Evolutionary conservation across 2,113 vertebrate genomes (phyloP).

Genomic region (Galemys pyrenaicus): DNA sequence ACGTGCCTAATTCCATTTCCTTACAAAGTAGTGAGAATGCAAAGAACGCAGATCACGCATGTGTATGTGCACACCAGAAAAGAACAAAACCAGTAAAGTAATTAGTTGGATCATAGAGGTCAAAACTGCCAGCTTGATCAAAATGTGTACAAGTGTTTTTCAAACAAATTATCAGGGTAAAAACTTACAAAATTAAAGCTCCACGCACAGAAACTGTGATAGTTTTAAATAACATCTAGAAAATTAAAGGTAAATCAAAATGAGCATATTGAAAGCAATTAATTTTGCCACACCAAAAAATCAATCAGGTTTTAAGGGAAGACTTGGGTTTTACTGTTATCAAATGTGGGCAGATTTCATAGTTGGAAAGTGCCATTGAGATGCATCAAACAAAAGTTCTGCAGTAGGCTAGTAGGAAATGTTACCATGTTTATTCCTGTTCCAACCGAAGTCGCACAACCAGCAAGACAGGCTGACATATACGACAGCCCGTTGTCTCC

Average conservation of each 20-base stretch:
- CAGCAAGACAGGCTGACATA: constrained; percentile 93
- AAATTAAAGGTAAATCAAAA: neutral
- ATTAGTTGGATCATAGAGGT: neutral
- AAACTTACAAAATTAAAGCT: neutral
- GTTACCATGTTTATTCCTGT: constrained; percentile 89
- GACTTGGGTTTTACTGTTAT: neutral
- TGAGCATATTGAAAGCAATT: neutral
- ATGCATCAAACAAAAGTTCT: neutral
- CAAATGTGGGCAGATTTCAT: neutral
- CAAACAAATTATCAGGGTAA: neutral
- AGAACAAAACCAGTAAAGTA: neutral
- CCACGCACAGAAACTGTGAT: neutral
- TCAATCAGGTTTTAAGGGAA: neutral
- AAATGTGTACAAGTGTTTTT: neutral
- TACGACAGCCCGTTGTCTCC: constrained; percentile 91
- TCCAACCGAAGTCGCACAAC: constrained; percentile 88
- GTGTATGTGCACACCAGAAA: neutral
- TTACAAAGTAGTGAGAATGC: neutral
- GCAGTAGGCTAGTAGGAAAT: neutral
- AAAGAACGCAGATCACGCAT: neutral
- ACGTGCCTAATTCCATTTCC: neutral
- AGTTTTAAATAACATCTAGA: neutral
- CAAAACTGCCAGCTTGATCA: neutral
- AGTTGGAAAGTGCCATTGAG: neutral
- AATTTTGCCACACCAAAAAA: neutral